Base-by-base conservation (phyloP, 2,797 vertebrate species). In the Hydrolagus colliei region DNA sequence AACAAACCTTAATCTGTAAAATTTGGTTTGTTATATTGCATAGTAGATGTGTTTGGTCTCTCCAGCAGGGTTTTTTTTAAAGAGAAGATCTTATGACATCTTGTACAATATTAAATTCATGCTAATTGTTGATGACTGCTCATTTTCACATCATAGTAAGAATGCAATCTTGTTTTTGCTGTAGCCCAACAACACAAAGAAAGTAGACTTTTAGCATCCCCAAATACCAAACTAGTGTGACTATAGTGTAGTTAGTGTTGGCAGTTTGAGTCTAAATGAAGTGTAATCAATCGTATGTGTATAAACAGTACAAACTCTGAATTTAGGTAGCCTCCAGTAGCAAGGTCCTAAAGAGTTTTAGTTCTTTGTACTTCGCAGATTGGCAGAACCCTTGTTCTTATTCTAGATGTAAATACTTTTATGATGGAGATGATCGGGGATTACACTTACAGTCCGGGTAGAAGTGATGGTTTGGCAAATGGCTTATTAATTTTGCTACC, bases 1-100 rank as follows among this genome's bases (percentile, higher is more conserved):
- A 68, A 67, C 67, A 84, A 84, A 71, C 32, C 65, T 84, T 84
- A 84, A 84, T 84, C 67, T 84, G 79, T 84, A 71, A 84, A 71
- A 35, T 84, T 27, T 84, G 79, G 63, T 84, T 84, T 52, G 41
- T 41, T 84, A 84, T 84, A 84, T 84, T 32, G 41, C 41, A 52
- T 52, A 20, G 65, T 84, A 84, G 27, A 84, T 84, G 71, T 84
- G 79, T 84, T 82, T 84, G 79, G 52, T 68, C 61, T 84, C 67
- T 35, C 65, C 71, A 35, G 16, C 65, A 84, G 79, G 79, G 79
- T 20, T 3, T 52, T 52, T 84, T 71, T 52, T 2, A 20, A 27
- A 52, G 75, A 84, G 35, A 61, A 84, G 32, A 84, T 84, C 35
- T 71, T 84, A 71, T 6, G 10, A 77, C 18, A 84, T 71, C 67